Percentiles rank a stretch among this genome's conserved stretches.
Conservation (phyloP, 2,888 invertebrate species). For the Vannuccia rotundouncinata region DNA sequence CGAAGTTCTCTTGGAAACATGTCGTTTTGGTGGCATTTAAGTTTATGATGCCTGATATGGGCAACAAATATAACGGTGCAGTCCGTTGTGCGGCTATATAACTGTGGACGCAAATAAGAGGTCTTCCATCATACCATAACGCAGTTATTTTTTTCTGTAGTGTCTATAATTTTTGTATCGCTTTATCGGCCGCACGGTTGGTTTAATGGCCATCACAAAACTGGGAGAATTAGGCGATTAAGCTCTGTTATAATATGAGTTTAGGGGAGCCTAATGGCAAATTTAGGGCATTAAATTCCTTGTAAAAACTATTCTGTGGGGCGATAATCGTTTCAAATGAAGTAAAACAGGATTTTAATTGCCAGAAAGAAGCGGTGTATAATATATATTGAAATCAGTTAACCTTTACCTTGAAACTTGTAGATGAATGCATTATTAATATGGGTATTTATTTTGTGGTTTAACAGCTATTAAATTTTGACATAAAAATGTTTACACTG, state of each 20-base stretch:
- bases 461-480: too few species aligned
- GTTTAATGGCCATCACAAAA: background rate
- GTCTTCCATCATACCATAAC: background rate
- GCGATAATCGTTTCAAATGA: background rate
- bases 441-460: too few species aligned
- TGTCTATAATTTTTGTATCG: background rate
- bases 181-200: background rate
- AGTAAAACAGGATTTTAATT: background rate
- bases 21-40: constrained; percentile 5
- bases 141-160: background rate
- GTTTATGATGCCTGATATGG: background rate
- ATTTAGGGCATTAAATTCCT: background rate
- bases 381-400: too few species aligned
- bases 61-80: background rate
- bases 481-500: too few species aligned
- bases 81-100: background rate
- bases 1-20: constrained; percentile 7
- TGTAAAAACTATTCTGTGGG: background rate
- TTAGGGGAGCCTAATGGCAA: background rate
- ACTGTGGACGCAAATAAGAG: background rate
- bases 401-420: too few species aligned
- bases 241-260: background rate
- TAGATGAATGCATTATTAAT: too few species aligned
- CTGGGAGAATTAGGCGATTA: background rate
- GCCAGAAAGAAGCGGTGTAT: background rate